Evolutionary conservation across 1,140 invertebrate species (phyloP).

Genomic region (Paralvinella palmiformis): DNA sequence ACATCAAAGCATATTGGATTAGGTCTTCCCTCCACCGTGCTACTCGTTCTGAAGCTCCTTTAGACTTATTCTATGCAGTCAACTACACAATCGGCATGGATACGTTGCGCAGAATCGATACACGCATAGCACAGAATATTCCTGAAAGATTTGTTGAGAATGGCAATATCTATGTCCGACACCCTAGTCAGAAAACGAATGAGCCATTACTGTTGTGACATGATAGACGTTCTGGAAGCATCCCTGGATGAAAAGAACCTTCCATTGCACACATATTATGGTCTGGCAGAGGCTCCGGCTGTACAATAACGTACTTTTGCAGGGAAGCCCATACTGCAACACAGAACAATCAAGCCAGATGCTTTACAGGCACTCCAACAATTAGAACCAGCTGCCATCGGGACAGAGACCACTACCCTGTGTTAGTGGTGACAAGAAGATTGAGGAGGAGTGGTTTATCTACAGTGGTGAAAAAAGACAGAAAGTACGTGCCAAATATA

Average conservation of each 20-base stretch:
- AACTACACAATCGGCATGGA: conserved; percentile 5
- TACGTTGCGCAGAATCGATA: background rate
- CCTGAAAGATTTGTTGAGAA: no score
- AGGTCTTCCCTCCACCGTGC: conserved; percentile 16
- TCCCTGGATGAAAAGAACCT: background rate
- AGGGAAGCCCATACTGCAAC: background rate
- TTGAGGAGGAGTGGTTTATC: background rate
- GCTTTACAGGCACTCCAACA: background rate
- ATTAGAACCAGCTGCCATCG: background rate
- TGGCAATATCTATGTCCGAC: background rate
- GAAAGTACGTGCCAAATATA: no score
- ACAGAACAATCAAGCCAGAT: background rate
- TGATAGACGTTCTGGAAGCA: background rate
- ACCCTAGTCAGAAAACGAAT: background rate
- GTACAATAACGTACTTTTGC: background rate
- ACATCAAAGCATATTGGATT: conserved; percentile 20
- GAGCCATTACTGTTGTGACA: background rate
- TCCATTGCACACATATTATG: background rate
- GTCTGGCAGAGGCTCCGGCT: background rate
- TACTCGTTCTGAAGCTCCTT: conserved; percentile 13
- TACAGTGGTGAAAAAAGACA: no score
- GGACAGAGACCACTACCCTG: no score
- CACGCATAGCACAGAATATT: background rate
- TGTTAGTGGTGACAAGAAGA: background rate
- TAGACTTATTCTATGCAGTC: conserved; percentile 18